A percentile compares a stretch with the other conserved stretches of the same genome.
Evolutionary conservation across 1,140 invertebrate species (phyloP).

Genomic region (Bombus sibiricus): DNA sequence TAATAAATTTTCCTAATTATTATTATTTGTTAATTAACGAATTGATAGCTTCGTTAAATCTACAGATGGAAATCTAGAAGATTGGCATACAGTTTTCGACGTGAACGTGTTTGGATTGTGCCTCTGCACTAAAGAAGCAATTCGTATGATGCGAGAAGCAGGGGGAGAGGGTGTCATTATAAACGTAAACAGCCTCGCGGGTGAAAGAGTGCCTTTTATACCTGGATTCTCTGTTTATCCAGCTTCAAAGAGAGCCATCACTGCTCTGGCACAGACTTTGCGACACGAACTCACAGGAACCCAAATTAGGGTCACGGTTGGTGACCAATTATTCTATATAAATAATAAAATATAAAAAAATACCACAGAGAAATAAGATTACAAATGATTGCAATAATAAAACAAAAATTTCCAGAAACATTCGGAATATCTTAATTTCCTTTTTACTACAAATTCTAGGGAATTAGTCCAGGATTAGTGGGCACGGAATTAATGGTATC

Average conservation of each 20-base stretch:
- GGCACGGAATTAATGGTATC: slow-evolving; percentile 74
- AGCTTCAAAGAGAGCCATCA: slow-evolving; percentile 85
- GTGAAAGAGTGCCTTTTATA: slow-evolving; percentile 81
- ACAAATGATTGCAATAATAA: neutral
- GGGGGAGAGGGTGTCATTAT: slow-evolving; percentile 62
- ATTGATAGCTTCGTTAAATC: neutral
- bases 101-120: slow-evolving; percentile 84
- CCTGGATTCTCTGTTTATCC: slow-evolving; percentile 83
- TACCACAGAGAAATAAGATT: no score
- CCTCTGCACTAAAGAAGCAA: slow-evolving; percentile 83
- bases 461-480: slow-evolving; percentile 79
- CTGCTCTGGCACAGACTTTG: slow-evolving; percentile 84
- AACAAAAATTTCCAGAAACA: no score
- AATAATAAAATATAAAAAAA: neutral
- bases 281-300: slow-evolving; percentile 84
- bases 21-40: neutral
- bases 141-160: slow-evolving; percentile 81
- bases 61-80: slow-evolving; percentile 73
- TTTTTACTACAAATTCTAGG: slow-evolving; percentile 59
- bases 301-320: slow-evolving; percentile 74
- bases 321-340: neutral
- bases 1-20: neutral
- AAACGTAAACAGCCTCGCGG: slow-evolving; percentile 79
- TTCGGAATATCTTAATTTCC: slow-evolving; percentile 5
- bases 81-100: slow-evolving; percentile 76